Evolutionary conservation across 1,140 invertebrate genomes (phyloP).

Genomic region (Zophobas morio): DNA sequence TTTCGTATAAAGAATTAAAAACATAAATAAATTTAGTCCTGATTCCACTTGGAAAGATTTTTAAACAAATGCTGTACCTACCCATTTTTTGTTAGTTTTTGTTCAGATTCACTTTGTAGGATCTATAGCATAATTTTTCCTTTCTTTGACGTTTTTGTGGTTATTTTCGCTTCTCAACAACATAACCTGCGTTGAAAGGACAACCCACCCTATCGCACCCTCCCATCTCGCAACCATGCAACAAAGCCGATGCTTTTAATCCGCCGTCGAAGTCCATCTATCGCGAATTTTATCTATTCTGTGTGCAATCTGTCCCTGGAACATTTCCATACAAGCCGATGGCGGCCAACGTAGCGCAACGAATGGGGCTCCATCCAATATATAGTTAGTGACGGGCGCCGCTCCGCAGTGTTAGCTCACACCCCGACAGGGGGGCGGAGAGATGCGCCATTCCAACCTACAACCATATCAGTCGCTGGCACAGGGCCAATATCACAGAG

Average conservation of each 20-base stretch:
- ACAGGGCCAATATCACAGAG: slow-evolving; percentile 45
- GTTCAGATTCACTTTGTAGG: too few species aligned
- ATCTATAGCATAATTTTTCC: too few species aligned
- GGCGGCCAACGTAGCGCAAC: slow-evolving; percentile 57
- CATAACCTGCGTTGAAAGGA: too few species aligned
- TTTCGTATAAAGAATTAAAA: too few species aligned
- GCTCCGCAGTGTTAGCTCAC: slow-evolving; percentile 53
- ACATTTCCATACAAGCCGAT: slow-evolving; percentile 49
- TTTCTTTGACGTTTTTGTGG: too few species aligned
- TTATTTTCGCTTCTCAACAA: too few species aligned
- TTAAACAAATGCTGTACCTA: too few species aligned
- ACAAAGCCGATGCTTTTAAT: background rate
- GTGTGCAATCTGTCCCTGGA: slow-evolving; percentile 21
- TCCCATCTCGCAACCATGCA: background rate
- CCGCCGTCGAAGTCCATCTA: background rate
- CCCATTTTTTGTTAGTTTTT: too few species aligned
- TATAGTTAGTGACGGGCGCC: slow-evolving; percentile 57
- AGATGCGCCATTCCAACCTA: slow-evolving; percentile 57
- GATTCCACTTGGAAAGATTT: too few species aligned
- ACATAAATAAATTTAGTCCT: too few species aligned
- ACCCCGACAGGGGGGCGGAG: slow-evolving; percentile 59
- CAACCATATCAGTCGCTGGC: slow-evolving; percentile 53
- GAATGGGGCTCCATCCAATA: slow-evolving; percentile 62
- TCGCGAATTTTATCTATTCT: slow-evolving; percentile 10
- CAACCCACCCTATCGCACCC: background rate